These are phyloP conservation scores for Paratrypauchen microcephalus DNA, from an alignment of 2,797 vertebrate species.

Conservation along the genomic window DNA sequence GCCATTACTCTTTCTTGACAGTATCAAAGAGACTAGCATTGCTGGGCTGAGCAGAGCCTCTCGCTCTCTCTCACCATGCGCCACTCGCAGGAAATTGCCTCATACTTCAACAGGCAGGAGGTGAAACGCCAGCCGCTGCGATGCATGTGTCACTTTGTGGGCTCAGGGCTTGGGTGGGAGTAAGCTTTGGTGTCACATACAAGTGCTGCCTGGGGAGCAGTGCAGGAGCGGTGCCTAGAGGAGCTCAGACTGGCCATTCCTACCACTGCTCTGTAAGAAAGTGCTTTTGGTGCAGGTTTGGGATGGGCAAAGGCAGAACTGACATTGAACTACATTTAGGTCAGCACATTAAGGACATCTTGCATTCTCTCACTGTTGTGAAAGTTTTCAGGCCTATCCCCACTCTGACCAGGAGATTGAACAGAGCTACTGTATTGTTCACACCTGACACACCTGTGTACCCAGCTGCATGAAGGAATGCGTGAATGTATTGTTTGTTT, in stretches of 20 bases:
- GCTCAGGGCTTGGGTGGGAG: constrained; percentile 75
- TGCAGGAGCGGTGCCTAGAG: constrained; percentile 50
- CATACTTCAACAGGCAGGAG: constrained; percentile 81
- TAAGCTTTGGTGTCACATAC: constrained; percentile 68
- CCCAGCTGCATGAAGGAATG: not conserved
- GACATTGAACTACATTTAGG: not conserved
- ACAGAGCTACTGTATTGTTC: not conserved
- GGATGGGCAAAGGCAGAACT: not conserved
- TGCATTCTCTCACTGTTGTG: not conserved
- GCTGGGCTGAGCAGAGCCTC: constrained; percentile 52
- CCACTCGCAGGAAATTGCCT: constrained; percentile 84
- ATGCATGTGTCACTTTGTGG: constrained; percentile 80
- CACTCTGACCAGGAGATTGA: not conserved
- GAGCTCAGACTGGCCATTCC: constrained; percentile 36
- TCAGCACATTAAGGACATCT: not conserved
- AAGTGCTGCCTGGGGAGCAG: constrained; percentile 67
- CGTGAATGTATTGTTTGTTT: not conserved
- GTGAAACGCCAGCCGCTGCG: constrained; percentile 79
- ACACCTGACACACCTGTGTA: not conserved
- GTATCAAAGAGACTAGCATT: constrained; percentile 78
- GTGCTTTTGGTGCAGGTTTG: constrained; percentile 15
- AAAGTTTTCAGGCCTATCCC: not conserved
- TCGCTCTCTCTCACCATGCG: constrained; percentile 63
- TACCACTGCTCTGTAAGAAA: constrained; percentile 26
- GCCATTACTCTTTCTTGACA: constrained; percentile 84